Evolutionary conservation across 2,113 vertebrate species (phyloP).

Genomic region (Panthera tigris): DNA sequence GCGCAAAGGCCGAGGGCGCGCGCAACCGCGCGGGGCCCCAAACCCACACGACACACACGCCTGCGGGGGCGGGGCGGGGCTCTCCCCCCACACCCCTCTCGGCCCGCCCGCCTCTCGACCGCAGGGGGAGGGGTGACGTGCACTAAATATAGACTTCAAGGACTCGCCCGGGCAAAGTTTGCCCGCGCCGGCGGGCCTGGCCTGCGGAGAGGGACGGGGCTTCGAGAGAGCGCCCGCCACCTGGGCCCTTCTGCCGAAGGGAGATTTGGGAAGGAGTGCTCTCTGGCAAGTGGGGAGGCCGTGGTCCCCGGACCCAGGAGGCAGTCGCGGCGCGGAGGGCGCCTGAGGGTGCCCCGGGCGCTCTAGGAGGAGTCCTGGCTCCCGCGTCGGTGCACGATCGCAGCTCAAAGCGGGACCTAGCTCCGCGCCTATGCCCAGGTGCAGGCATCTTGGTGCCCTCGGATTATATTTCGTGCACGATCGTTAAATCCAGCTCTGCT

Average conservation of each 20-base stretch:
- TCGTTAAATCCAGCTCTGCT: no score
- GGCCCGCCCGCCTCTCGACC: neutral
- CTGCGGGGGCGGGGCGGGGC: slow-evolving; percentile 72
- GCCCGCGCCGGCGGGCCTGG: neutral
- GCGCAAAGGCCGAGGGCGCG: neutral
- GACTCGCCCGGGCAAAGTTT: slow-evolving; percentile 61
- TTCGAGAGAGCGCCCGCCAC: neutral
- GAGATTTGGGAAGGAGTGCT: neutral
- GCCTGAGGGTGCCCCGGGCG: neutral
- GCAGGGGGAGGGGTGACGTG: slow-evolving; percentile 47
- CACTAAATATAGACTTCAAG: slow-evolving; percentile 83
- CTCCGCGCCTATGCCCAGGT: neutral
- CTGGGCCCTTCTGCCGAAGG: neutral
- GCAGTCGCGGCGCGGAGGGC: neutral
- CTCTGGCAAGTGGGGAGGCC: rapidly evolving
- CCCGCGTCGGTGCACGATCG: neutral
- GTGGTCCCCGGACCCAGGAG: rapidly evolving
- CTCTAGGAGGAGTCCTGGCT: neutral
- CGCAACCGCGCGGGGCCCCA: slow-evolving; percentile 9
- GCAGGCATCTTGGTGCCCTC: neutral
- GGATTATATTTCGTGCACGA: neutral
- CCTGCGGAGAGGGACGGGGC: neutral
- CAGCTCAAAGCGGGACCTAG: neutral
- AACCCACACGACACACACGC: slow-evolving; percentile 36
- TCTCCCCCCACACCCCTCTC: neutral